These are phyloP conservation scores for Eumeta japonica DNA, from an alignment of 1,140 invertebrate genomes.

Conservation along the genomic window DNA sequence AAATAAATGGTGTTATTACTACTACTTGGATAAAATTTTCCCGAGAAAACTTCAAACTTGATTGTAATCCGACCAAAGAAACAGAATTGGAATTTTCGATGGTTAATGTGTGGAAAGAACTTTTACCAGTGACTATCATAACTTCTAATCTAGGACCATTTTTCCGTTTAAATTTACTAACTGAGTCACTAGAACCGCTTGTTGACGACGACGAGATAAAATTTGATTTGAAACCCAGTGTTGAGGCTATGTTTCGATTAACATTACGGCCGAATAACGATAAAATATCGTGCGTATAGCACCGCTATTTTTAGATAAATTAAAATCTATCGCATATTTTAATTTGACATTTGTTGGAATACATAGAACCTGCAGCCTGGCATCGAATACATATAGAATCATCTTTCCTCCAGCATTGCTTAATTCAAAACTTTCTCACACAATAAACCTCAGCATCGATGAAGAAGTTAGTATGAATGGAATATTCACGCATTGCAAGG, in stretches of 20 bases:
- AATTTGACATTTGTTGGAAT: slow-evolving; percentile 43
- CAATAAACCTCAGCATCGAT: slow-evolving; percentile 28
- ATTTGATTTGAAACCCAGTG: slow-evolving; percentile 30
- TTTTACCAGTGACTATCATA: slow-evolving; percentile 31
- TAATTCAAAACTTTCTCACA: slow-evolving; percentile 16
- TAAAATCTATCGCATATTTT: slow-evolving; percentile 33
- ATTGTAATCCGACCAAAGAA: slow-evolving; percentile 15
- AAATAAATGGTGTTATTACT: slow-evolving; percentile 39
- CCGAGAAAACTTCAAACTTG: slow-evolving; percentile 37
- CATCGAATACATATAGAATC: slow-evolving; percentile 27
- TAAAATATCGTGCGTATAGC: slow-evolving; percentile 35
- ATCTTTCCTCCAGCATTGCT: slow-evolving; percentile 35
- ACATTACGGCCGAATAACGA: slow-evolving; percentile 39
- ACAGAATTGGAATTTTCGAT: slow-evolving; percentile 37
- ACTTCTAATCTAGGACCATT: slow-evolving; percentile 31
- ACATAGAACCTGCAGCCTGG: slow-evolving; percentile 26
- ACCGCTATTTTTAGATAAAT: slow-evolving; percentile 36
- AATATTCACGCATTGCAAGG: too few species aligned
- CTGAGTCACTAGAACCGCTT: slow-evolving; percentile 21
- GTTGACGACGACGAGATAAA: slow-evolving; percentile 33
- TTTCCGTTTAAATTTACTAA: slow-evolving; percentile 28
- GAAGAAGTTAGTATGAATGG: too few species aligned
- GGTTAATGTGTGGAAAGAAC: slow-evolving; percentile 41
- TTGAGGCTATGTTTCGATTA: slow-evolving; percentile 20
- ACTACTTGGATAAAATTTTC: slow-evolving; percentile 41